Evolutionary conservation across 1,140 invertebrate species (phyloP).

Genomic region (Tetramorium alpestre): DNA sequence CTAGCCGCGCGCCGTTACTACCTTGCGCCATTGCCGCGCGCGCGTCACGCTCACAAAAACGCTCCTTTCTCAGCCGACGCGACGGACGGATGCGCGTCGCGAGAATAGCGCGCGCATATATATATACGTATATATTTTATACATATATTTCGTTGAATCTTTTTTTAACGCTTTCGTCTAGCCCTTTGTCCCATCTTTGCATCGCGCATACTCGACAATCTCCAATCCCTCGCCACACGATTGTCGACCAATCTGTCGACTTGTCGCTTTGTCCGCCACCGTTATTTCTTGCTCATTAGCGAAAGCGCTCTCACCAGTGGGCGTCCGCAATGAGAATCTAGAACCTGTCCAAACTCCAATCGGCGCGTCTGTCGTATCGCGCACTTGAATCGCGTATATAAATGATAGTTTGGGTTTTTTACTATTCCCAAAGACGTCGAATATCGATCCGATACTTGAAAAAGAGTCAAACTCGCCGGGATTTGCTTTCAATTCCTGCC

Average conservation of each 20-base stretch:
- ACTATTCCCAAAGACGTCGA: too few relatives aligned
- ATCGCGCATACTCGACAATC: neutral
- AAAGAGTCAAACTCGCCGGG: too few relatives aligned
- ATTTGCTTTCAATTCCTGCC: too few relatives aligned
- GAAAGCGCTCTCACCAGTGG: neutral
- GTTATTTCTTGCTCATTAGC: constrained; percentile 43
- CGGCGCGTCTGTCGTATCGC: neutral
- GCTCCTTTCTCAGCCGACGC: constrained; percentile 27
- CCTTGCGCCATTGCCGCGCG: constrained; percentile 68
- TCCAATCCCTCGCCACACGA: neutral
- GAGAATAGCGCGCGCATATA: neutral
- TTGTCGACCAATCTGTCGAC: constrained; percentile 16
- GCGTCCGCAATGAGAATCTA: neutral
- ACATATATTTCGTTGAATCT: too few relatives aligned
- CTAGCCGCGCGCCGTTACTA: constrained; percentile 64
- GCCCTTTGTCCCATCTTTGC: neutral
- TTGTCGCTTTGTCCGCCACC: constrained; percentile 4
- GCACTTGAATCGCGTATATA: neutral
- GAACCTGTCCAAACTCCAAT: neutral
- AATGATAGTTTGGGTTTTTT: neutral
- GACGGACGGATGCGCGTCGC: neutral
- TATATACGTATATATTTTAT: neutral
- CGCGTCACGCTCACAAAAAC: constrained; percentile 39
- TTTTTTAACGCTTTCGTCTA: neutral
- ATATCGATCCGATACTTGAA: too few relatives aligned